Percentiles rank a stretch among this genome's conserved stretches.
These are phyloP conservation scores for Lates japonicus DNA, from an alignment of 2,797 vertebrate genomes.

Conservation along the genomic window DNA sequence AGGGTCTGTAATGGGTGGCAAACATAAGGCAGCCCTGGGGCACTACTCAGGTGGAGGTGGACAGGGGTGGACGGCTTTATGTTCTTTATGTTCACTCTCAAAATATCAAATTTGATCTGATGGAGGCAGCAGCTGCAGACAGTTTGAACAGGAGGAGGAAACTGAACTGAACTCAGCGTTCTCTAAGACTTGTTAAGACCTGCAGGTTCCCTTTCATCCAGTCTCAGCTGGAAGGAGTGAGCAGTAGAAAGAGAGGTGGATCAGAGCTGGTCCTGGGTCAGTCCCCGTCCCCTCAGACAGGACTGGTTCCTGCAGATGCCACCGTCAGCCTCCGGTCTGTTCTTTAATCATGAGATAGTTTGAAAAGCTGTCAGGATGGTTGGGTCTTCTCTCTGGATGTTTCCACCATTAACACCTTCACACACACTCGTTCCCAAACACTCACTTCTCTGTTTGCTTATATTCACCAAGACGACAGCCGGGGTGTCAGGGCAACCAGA, in stretches of 20 bases:
- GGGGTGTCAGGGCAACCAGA: conserved; percentile 64
- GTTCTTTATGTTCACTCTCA: not conserved
- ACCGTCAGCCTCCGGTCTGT: conserved; percentile 25
- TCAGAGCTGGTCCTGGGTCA: not conserved
- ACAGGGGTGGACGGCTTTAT: too few relatives aligned
- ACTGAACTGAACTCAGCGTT: too few relatives aligned
- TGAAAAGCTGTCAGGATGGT: conserved; percentile 67
- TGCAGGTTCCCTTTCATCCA: too few relatives aligned
- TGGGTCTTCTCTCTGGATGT: conserved; percentile 29
- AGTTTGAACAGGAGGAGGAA: too few relatives aligned
- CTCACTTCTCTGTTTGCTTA: conserved; percentile 57
- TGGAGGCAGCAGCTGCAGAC: too few relatives aligned
- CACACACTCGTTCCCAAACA: conserved; percentile 1
- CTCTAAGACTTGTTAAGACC: too few relatives aligned
- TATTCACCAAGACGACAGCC: conserved; percentile 65
- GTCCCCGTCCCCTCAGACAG: not conserved
- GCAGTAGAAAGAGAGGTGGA: not conserved
- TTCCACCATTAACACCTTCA: conserved; percentile 26
- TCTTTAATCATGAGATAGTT: conserved; percentile 75
- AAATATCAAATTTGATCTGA: too few relatives aligned
- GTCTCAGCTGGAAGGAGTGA: not conserved
- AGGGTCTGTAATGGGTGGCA: not conserved
- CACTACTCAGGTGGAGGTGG: too few relatives aligned
- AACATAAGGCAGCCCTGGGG: too few relatives aligned
- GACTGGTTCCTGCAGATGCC: conserved; percentile 22